A percentile compares a stretch with the other conserved stretches of the same genome.
These are phyloP conservation scores for Solenodon paradoxus DNA, from an alignment of 2,113 vertebrate species.

Conservation along the genomic window DNA sequence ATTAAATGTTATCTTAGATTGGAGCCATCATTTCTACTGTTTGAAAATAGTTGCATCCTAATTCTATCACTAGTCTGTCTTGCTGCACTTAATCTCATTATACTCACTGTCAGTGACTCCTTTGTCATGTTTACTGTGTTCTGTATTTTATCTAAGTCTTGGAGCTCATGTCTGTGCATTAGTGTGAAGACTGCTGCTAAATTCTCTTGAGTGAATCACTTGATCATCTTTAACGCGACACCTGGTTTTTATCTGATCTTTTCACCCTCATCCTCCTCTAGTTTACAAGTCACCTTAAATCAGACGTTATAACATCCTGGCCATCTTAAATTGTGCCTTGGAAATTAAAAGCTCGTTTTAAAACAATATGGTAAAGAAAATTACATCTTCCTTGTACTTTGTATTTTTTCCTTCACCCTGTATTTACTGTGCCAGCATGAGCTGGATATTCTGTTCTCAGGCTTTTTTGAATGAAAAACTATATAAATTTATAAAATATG, in stretches of 20 bases:
- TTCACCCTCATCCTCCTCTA: neutral
- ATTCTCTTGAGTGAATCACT: neutral
- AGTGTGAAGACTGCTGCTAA: neutral
- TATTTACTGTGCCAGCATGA: neutral
- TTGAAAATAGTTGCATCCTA: neutral
- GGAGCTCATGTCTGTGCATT: neutral
- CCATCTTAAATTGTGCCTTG: neutral
- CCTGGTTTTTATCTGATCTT: neutral
- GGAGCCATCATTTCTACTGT: neutral
- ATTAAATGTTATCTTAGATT: neutral
- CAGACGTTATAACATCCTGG: too few relatives aligned
- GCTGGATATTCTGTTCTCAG: neutral
- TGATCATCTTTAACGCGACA: neutral
- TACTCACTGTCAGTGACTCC: too few relatives aligned
- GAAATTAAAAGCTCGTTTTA: neutral
- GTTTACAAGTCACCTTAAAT: conserved; percentile 8
- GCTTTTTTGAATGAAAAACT: neutral
- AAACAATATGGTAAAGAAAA: too few relatives aligned
- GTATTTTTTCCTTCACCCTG: neutral
- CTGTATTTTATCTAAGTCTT: neutral
- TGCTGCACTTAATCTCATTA: neutral
- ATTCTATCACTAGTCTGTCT: neutral
- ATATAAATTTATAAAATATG: neutral
- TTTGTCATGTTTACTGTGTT: accelerated
- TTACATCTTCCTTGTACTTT: neutral